Base-by-base conservation (phyloP, 2,797 vertebrate genomes). In the Lutjanus argentimaculatus region DNA sequence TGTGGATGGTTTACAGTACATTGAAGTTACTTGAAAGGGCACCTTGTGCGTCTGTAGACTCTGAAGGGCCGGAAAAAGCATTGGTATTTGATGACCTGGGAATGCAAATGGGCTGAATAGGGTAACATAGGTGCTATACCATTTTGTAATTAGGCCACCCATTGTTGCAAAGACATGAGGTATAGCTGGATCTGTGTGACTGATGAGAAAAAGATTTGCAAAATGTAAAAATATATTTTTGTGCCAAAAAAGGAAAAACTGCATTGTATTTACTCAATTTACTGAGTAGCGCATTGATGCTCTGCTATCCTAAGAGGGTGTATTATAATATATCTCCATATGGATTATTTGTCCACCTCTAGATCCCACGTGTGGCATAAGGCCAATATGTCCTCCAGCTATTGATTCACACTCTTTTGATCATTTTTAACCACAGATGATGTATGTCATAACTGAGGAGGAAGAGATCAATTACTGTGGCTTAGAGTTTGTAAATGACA, bases 401-500 rank as follows among this genome's bases (percentile, higher is more conserved):
- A 58, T 57, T 80, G 46, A 75, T 59, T 64, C 46, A 52, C 14
- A 25, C 40, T 65, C 36, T 14, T 75, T 64, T 58, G 36, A 75
- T 45, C 45, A 53, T 48, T 40, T 56, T 17, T 43, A 55, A 22
- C 48, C 11, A 9, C 8, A 43, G 36, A 74, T 57, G 52, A 55
- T 55, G 55, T 30, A 48, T 70, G 63, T 56, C 68, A 62, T 62
- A 55, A 55, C 49, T 49, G 51, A 55, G n/a, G 56, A 67, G n/a
- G 61, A 40, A 21, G 53, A 46, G 15, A 61, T 48, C 36, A 40
- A 53, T 59, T 6, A 30, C 14, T 46, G 10, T 10, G 46, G 19
- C 49, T 22, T 21, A 8, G 21, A 68, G 56, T 56, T 21, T 65
- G 62, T 16, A 4, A 49, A 16, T 65, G 30, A 59, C 14, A 72